Conservation (phyloP, 1,140 invertebrate genomes). For the Amyelois transitella region DNA sequence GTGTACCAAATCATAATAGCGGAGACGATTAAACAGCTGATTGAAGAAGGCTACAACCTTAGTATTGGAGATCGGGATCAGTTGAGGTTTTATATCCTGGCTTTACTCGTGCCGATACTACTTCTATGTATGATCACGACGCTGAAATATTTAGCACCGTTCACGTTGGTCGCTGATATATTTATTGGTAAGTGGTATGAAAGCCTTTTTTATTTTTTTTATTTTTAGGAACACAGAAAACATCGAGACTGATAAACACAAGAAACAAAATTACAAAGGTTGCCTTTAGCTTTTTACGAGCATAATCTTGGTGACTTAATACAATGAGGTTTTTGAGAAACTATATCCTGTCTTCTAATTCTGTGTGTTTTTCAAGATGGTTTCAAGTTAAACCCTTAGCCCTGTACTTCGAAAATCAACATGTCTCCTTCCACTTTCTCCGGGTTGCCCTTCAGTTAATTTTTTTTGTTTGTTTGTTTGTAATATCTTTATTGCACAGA, state of each 20-base stretch:
- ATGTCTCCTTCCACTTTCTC: too few species aligned
- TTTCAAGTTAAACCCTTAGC: too few species aligned
- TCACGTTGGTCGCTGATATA: conserved; percentile 42
- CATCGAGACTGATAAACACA: too few species aligned
- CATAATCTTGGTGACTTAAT: too few species aligned
- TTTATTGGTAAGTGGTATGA: conserved; percentile 44
- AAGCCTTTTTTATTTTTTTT: background rate
- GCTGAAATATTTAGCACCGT: conserved; percentile 51
- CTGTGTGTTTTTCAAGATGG: too few species aligned
- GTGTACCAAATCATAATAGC: conserved; percentile 56
- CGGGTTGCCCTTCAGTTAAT: too few species aligned
- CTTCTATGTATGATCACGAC: conserved; percentile 55
- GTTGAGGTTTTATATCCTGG: conserved; percentile 40
- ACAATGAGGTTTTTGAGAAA: too few species aligned
- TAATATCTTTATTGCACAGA: too few species aligned
- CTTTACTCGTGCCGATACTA: conserved; percentile 38
- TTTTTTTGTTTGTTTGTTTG: too few species aligned
- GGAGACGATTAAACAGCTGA: conserved; percentile 42
- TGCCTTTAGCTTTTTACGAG: too few species aligned
- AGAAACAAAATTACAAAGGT: background rate
- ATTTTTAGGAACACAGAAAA: background rate
- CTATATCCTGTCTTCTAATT: too few species aligned
- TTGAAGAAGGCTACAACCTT: conserved; percentile 24
- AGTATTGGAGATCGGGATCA: conserved; percentile 18
- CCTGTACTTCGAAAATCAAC: too few species aligned